These are phyloP conservation scores for Metalampra italica DNA, from an alignment of 2,888 invertebrate genomes.

Conservation along the genomic window DNA sequence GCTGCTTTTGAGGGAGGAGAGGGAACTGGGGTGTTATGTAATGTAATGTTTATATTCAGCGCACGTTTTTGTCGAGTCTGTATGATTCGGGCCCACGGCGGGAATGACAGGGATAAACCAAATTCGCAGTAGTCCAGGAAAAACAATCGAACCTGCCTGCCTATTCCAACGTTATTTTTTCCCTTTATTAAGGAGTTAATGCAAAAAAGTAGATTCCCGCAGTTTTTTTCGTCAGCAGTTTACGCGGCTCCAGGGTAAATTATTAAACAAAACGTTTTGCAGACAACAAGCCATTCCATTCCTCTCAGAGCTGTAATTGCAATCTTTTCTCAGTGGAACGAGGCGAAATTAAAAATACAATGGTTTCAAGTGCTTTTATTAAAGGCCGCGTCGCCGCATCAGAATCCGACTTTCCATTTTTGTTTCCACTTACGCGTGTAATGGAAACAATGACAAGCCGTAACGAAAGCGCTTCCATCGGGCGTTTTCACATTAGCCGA, in stretches of 20 bases:
- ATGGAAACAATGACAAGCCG: constrained; percentile 43
- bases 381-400: constrained; percentile 23
- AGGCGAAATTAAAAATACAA: constrained; percentile 13
- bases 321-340: background rate
- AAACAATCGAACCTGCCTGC: no score
- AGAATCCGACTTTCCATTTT: constrained; percentile 35
- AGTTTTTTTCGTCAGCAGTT: no score
- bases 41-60: constrained; percentile 25
- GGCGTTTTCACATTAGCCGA: no score
- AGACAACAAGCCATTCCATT: background rate
- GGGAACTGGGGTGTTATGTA: background rate
- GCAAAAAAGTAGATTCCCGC: no score
- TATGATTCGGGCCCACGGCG: constrained; percentile 29
- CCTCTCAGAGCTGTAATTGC: constrained; percentile 7
- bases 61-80: constrained; percentile 40
- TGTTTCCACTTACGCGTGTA: constrained; percentile 40
- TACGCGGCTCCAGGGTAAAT: no score
- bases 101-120: constrained; percentile 41
- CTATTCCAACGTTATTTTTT: no score
- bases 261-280: background rate
- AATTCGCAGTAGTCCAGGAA: constrained; percentile 21
- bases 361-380: constrained; percentile 23
- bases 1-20: no score
- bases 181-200: no score
- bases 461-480: constrained; percentile 26